phyloP scores from a whole-genome alignment of 2,888 invertebrate genomes.

The Drosophila kokeensis region DNA sequence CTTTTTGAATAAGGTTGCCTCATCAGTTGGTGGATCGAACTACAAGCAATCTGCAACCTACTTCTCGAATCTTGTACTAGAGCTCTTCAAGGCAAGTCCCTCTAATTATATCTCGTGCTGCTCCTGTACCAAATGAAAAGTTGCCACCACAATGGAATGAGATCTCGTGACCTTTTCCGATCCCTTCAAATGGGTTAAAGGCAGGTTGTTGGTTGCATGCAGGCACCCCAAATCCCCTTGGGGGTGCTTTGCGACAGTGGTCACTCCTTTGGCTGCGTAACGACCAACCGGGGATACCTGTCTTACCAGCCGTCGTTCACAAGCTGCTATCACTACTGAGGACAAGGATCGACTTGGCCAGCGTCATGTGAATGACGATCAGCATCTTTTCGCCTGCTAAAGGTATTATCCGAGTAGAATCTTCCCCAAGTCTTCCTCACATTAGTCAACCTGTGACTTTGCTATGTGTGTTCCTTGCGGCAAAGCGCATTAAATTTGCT shows the following conservation, averaged over 20 bases:
- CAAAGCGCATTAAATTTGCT: constrained; percentile 58
- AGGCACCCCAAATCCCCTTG: not conserved
- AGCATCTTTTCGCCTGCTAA: not conserved
- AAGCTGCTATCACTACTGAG: not conserved
- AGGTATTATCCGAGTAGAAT: not conserved
- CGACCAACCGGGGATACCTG: not conserved
- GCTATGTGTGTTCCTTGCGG: not conserved
- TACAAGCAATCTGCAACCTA: not conserved
- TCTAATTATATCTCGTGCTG: not conserved
- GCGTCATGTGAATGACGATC: not conserved
- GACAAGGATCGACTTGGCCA: not conserved
- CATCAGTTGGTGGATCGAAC: not conserved
- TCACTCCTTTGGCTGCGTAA: not conserved
- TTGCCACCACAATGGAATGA: not conserved
- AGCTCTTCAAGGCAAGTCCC: not conserved
- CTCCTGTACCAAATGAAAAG: too few species aligned
- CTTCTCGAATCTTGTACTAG: not conserved
- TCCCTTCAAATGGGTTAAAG: not conserved
- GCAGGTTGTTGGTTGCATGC: not conserved
- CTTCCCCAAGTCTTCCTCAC: not conserved
- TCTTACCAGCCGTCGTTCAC: not conserved
- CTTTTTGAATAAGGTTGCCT: not conserved
- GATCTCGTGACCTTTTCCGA: not conserved
- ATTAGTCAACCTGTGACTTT: not conserved
- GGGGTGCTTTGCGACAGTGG: not conserved